phyloP scores from a whole-genome alignment of 2,797 vertebrate species.

The Manis pentadactyla region DNA sequence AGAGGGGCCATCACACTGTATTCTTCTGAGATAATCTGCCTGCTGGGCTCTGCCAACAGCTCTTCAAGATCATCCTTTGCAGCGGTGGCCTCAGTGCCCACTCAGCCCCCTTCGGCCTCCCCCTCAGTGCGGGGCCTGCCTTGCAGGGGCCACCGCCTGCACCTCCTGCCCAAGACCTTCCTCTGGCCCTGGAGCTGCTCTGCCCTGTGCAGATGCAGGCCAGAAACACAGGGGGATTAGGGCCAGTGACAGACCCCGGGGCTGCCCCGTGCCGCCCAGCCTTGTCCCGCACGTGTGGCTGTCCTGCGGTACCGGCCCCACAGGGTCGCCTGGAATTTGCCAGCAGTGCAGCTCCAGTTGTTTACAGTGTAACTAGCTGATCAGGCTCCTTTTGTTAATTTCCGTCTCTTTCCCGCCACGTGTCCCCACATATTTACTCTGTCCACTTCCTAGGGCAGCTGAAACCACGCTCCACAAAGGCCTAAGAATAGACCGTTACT shows the following conservation, averaged over 20 bases:
- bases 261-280: too few relatives aligned
- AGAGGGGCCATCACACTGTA: neutral
- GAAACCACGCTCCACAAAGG: accelerated
- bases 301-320: neutral
- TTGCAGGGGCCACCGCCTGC: neutral
- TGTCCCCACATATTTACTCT: accelerated
- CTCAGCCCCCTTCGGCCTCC: neutral
- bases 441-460: neutral
- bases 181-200: neutral
- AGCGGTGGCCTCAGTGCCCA: accelerated
- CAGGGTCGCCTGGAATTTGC: neutral
- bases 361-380: neutral
- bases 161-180: too few relatives aligned
- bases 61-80: neutral
- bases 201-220: neutral
- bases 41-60: neutral
- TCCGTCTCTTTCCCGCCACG: neutral
- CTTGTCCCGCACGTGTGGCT: neutral
- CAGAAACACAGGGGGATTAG: accelerated
- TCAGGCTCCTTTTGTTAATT: neutral
- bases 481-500: neutral
- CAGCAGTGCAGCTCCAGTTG: neutral
- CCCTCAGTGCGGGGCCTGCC: neutral
- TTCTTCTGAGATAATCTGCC: neutral
- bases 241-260: too few relatives aligned